Percentiles rank a stretch among this genome's conserved stretches.
These are phyloP conservation scores for Ploceus nigricollis DNA, from an alignment of 2,113 vertebrate genomes.

Conservation along the genomic window DNA sequence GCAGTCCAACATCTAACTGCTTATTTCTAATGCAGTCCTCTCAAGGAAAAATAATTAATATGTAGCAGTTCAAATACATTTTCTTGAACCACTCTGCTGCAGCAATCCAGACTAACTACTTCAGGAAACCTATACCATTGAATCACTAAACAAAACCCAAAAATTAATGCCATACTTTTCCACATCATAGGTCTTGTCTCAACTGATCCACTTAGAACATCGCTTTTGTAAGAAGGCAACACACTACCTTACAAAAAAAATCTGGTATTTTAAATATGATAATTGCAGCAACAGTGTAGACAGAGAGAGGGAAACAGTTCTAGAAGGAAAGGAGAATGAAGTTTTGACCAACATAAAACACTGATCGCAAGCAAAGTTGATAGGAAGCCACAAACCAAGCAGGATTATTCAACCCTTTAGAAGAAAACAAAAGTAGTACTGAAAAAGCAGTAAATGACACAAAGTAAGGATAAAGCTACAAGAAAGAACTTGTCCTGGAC, in stretches of 20 bases:
- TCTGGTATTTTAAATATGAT: rapidly evolving
- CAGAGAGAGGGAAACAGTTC: not conserved
- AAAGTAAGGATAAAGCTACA: not conserved
- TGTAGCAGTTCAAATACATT: not conserved
- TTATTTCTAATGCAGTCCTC: not conserved
- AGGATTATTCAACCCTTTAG: not conserved
- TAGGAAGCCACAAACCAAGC: not conserved
- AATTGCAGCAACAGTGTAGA: not conserved
- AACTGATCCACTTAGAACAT: not conserved
- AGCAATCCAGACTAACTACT: not conserved
- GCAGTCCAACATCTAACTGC: not conserved
- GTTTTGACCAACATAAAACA: not conserved
- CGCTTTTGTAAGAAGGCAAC: not conserved
- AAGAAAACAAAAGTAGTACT: not conserved
- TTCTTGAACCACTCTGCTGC: not conserved
- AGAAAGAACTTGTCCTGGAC: not conserved
- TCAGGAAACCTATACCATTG: not conserved
- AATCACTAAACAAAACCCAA: not conserved
- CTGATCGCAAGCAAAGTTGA: not conserved
- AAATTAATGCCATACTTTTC: not conserved
- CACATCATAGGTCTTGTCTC: not conserved
- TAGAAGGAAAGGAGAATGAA: not conserved
- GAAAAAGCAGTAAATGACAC: not conserved
- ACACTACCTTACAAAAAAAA: not conserved
- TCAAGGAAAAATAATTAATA: not conserved